Evolutionary conservation across 1,140 invertebrate genomes (phyloP), one percentile per base, ranked within the genome.

Genomic region (Anastrepha ludens): DNA sequence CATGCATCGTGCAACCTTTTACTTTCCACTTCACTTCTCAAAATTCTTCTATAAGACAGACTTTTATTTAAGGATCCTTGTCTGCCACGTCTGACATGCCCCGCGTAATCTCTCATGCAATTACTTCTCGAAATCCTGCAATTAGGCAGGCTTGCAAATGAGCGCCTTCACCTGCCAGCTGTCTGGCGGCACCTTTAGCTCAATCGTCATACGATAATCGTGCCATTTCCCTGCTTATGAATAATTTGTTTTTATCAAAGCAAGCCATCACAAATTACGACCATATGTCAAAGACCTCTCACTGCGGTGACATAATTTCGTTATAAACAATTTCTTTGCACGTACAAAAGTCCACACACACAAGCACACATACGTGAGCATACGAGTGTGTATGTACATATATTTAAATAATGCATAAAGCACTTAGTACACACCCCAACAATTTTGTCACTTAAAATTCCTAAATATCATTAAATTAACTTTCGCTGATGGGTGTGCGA

Each of bases 391-490:
- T 55, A 20, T 81, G 74, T 29, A 55, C 44, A 41, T 29, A n/a
- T 58, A 11, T 81, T 5, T 20, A 81, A 55, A 55, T 81, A 81
- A 55, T 55, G 47, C 47, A 81, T 15, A 55, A n/a, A 58, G 6
- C 8, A 29, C 74, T 11, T 55, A 55, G 17, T 29, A 9, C 74
- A 81, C 47, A 81, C 74, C 74, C 47, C 74, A 81, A 81, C 47
- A 55, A 55, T 81, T 50, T 81, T 81, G 74, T 55, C 47, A 55
- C n/a, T 81, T 81, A 55, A 81, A 81, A 81, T 81, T 81, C 74
- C 74, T 81, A 55, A 81, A 81, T 29, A n/a, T n/a, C 44, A 81
- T 55, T 81, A 9, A 50, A 58, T 81, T 29, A 81, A 81, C 74
- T 81, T 58, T 81, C 74, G 74, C 74, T 81, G 74, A 81, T 17